phyloP scores from a whole-genome alignment of 2,888 invertebrate species.

The Bugula neritina region DNA sequence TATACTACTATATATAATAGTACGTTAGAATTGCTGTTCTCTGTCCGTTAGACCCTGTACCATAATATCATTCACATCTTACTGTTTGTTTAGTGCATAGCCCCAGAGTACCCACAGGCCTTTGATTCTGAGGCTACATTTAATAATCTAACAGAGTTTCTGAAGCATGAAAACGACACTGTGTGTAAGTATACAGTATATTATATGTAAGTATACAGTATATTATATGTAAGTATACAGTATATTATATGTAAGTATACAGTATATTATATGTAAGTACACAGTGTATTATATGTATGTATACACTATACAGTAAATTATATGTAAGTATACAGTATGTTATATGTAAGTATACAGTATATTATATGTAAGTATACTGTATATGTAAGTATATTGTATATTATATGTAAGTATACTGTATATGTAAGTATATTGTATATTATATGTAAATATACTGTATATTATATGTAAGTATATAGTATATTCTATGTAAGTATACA shows the following conservation, averaged over 20 bases:
- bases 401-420: background rate
- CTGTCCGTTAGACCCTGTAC: too few relatives aligned
- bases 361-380: background rate
- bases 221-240: background rate
- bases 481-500: background rate
- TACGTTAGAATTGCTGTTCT: too few relatives aligned
- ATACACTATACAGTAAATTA: background rate
- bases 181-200: conserved; percentile 40
- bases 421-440: background rate
- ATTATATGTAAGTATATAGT: background rate
- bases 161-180: conserved; percentile 68
- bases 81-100: conserved; percentile 70
- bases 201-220: conserved; percentile 10
- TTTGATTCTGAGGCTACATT: conserved; percentile 81
- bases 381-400: background rate
- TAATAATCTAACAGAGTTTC: conserved; percentile 67
- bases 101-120: conserved; percentile 86
- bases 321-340: background rate
- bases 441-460: background rate
- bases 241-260: background rate
- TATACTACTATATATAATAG: too few relatives aligned
- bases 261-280: background rate
- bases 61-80: too few relatives aligned
- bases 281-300: background rate
- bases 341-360: background rate